A percentile compares a stretch with the other conserved stretches of the same genome.
Conservation (phyloP, 2,797 vertebrate genomes). For the Micropoecilia bifurca region DNA sequence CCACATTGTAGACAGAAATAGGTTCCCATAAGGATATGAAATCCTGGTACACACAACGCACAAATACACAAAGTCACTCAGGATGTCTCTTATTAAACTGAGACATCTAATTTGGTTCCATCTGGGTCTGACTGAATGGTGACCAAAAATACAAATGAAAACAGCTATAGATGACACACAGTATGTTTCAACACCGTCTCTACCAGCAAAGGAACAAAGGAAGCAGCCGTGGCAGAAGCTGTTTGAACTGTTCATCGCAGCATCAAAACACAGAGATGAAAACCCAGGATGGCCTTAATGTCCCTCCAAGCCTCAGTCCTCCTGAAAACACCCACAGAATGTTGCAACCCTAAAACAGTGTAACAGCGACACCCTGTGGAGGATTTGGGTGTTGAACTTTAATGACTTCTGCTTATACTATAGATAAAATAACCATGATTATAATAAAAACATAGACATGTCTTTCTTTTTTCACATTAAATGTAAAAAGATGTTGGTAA, state of each 20-base stretch:
- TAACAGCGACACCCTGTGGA: slow-evolving; percentile 55
- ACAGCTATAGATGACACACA: not conserved
- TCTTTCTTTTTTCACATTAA: not conserved
- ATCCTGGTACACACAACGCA: too few species aligned
- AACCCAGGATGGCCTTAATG: slow-evolving; percentile 22
- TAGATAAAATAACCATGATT: not conserved
- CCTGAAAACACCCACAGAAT: slow-evolving; percentile 15
- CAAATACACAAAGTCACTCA: slow-evolving; percentile 7
- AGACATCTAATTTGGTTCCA: slow-evolving; percentile 27
- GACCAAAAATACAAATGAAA: slow-evolving; percentile 2
- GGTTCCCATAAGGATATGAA: too few species aligned
- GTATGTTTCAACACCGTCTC: not conserved
- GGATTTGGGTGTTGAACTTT: not conserved
- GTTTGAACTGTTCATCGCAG: slow-evolving; percentile 33
- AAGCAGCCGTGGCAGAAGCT: slow-evolving; percentile 3
- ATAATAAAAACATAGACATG: not conserved
- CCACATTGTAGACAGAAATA: too few species aligned
- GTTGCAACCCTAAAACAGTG: not conserved
- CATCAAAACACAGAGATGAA: slow-evolving; percentile 33
- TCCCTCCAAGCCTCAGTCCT: slow-evolving; percentile 18
- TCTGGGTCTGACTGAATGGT: slow-evolving; percentile 20
- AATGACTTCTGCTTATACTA: not conserved
- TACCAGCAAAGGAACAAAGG: not conserved
- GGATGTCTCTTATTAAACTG: slow-evolving; percentile 7
- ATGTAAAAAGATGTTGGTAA: not conserved